These are phyloP conservation scores for Sphaeridia pumilis DNA, from an alignment of 2,888 invertebrate genomes.

Conservation along the genomic window DNA sequence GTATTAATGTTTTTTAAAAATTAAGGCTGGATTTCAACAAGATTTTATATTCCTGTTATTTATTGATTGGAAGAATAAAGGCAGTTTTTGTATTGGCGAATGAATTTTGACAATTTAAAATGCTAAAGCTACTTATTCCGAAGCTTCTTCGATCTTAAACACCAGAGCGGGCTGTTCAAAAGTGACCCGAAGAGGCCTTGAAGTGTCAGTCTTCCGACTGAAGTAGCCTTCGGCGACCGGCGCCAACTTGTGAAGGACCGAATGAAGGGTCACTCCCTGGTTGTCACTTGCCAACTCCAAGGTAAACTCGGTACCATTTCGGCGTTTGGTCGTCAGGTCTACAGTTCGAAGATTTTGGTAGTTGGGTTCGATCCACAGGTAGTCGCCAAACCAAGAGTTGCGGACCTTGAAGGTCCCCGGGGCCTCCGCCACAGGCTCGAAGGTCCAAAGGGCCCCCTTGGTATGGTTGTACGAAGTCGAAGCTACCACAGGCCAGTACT, in stretches of 20 bases:
- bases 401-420: constrained; percentile 6
- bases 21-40: no score
- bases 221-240: constrained; percentile 6
- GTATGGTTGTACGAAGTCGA: constrained; percentile 1
- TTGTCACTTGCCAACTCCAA: not conserved
- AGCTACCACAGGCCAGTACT: constrained; percentile 7
- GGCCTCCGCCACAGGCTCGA: not conserved
- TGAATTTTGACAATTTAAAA: no score
- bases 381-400: constrained; percentile 9
- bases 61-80: no score
- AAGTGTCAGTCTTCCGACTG: not conserved
- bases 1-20: no score
- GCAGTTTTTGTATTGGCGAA: no score
- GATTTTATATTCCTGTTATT: no score
- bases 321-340: not conserved
- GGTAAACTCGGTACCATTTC: constrained; percentile 9
- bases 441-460: constrained; percentile 8
- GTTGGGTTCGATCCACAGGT: constrained; percentile 9
- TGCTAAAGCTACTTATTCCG: no score
- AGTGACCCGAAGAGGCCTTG: not conserved
- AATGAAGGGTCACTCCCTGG: not conserved
- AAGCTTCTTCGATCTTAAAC: not conserved
- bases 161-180: not conserved
- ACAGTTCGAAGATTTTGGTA: constrained; percentile 11
- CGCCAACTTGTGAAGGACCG: constrained; percentile 6